phyloP scores from a whole-genome alignment of 2,797 vertebrate genomes.

The Iguana delicatissima region DNA sequence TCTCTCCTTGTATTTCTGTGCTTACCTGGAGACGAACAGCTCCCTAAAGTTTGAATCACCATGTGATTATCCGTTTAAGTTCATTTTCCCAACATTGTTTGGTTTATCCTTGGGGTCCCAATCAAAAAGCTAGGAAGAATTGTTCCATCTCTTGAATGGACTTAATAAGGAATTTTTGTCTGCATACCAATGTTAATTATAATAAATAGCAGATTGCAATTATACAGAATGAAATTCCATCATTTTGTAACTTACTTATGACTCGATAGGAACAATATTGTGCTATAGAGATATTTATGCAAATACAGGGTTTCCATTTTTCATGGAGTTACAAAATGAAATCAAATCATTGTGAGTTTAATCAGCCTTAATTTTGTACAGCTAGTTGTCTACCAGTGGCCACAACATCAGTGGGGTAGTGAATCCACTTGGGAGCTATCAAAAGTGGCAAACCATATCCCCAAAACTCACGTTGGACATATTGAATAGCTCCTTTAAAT shows the following conservation, averaged over 20 bases:
- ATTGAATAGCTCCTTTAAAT: no score
- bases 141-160: background rate
- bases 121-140: background rate
- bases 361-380: no score
- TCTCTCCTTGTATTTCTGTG: background rate
- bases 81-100: background rate
- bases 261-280: no score
- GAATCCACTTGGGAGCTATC: no score
- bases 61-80: background rate
- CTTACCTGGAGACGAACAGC: background rate
- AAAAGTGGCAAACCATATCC: no score
- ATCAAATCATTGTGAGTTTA: no score
- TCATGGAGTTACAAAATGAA: no score
- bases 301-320: no score
- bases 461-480: no score
- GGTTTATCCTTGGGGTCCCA: background rate
- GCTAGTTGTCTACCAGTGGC: no score
- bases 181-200: background rate
- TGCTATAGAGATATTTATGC: no score
- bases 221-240: background rate
- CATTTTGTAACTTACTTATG: background rate
- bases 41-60: background rate
- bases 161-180: background rate
- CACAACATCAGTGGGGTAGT: no score
- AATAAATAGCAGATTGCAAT: background rate